phyloP scores from a whole-genome alignment of 2,888 invertebrate genomes.

The Syrphus vitripennis region DNA sequence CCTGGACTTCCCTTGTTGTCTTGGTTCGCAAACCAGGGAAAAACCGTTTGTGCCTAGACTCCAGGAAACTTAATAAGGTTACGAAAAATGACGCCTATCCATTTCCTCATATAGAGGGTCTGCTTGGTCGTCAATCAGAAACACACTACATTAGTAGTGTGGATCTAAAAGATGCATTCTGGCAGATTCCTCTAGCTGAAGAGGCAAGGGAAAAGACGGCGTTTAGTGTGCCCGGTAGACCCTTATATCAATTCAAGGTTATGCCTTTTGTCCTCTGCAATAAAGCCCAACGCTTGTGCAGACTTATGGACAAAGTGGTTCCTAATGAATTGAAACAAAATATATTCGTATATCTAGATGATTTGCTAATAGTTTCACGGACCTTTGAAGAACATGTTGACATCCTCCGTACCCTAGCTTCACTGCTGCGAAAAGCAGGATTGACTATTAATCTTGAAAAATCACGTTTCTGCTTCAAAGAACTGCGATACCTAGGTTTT shows the following conservation, averaged over 20 bases:
- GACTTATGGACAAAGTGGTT: conserved; percentile 11
- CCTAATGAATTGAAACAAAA: conserved; percentile 5
- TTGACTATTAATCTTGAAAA: conserved; percentile 20
- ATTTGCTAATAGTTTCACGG: too few relatives aligned
- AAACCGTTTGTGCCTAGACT: too few relatives aligned
- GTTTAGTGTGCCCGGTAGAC: too few relatives aligned
- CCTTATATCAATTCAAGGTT: too few relatives aligned
- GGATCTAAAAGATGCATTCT: neutral
- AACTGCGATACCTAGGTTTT: conserved; percentile 15
- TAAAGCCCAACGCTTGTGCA: too few relatives aligned
- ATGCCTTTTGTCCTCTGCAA: too few relatives aligned
- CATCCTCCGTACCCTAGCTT: neutral
- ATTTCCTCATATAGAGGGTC: conserved; percentile 70
- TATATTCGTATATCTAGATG: conserved; percentile 22
- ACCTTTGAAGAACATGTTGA: too few relatives aligned
- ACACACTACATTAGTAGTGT: conserved; percentile 1
- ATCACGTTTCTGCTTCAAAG: conserved; percentile 19
- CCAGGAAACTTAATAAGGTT: too few relatives aligned
- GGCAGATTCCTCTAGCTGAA: conserved; percentile 18
- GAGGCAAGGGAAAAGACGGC: conserved; percentile 7
- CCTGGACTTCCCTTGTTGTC: too few relatives aligned
- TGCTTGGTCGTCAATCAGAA: conserved; percentile 72
- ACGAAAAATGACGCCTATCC: too few relatives aligned
- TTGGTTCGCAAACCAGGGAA: too few relatives aligned
- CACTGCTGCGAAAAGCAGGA: neutral